phyloP scores from a whole-genome alignment of 2,888 invertebrate species.

The Oxycera nigricornis region DNA sequence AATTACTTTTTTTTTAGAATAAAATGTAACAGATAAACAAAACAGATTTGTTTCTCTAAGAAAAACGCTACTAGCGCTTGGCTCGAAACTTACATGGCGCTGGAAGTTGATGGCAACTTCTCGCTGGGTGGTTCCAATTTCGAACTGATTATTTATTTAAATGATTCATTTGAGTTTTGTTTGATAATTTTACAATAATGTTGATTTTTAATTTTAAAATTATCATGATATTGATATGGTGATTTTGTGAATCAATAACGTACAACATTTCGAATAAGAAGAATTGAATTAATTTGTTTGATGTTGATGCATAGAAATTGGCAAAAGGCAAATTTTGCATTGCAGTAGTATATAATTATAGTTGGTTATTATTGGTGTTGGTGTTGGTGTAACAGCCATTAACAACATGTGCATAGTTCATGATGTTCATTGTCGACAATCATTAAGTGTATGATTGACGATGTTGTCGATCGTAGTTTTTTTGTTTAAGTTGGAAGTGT shows the following conservation, averaged over 20 bases:
- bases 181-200: conserved; percentile 32
- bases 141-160: conserved; percentile 50
- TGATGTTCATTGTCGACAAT: conserved; percentile 7
- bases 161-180: conserved; percentile 38
- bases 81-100: conserved; percentile 54
- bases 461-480: conserved; percentile 1
- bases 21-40: too few species aligned
- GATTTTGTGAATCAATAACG: too few species aligned
- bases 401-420: conserved; percentile 23
- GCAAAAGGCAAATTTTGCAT: background rate
- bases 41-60: background rate
- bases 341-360: background rate
- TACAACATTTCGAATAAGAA: background rate
- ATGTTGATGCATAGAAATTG: background rate
- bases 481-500: conserved; percentile 2
- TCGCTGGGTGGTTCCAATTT: conserved; percentile 55
- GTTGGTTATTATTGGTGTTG: background rate
- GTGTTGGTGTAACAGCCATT: background rate
- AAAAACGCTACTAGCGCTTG: conserved; percentile 5
- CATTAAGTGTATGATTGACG: conserved; percentile 1
- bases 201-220: conserved; percentile 24
- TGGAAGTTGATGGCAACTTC: conserved; percentile 54
- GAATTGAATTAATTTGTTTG: background rate
- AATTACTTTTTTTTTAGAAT: too few species aligned
- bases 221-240: background rate